A percentile compares a stretch with the other conserved stretches of the same genome.
Evolutionary conservation across 2,888 invertebrate species (phyloP).

Genomic region (Drosophila stalkeri): DNA sequence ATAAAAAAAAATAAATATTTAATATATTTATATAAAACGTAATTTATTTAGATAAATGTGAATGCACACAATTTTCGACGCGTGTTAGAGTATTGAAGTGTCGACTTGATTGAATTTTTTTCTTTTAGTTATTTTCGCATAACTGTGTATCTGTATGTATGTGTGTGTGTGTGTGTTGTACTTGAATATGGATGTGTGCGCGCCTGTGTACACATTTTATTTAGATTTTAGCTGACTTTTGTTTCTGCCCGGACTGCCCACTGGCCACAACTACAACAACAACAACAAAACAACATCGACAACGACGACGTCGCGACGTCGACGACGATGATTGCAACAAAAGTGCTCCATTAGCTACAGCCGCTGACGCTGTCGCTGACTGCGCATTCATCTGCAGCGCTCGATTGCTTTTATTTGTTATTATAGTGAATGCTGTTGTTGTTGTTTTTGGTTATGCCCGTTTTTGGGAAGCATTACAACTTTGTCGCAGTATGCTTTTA

Average conservation of each 20-base stretch:
- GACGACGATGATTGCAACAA: constrained; percentile 45
- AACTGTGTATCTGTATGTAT: constrained; percentile 12
- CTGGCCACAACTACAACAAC: constrained; percentile 1
- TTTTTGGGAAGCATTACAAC: constrained; percentile 5
- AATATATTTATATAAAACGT: no score
- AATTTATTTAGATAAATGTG: neutral
- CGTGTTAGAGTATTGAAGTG: constrained; percentile 17
- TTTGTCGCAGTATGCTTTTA: constrained; percentile 10
- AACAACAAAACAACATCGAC: neutral
- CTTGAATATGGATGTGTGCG: constrained; percentile 20
- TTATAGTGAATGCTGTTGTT: constrained; percentile 12
- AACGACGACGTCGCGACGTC: constrained; percentile 10
- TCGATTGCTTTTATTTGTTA: constrained; percentile 24
- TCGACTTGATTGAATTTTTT: constrained; percentile 1
- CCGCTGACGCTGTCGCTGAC: constrained; percentile 11
- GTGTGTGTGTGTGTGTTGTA: constrained; percentile 3
- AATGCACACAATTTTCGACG: neutral
- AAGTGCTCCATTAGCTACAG: constrained; percentile 51
- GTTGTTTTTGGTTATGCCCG: constrained; percentile 9
- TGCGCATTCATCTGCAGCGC: constrained; percentile 21
- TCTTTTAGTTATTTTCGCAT: constrained; percentile 34
- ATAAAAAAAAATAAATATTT: neutral
- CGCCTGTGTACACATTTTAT: constrained; percentile 46
- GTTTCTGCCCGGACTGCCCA: constrained; percentile 26
- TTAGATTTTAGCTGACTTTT: constrained; percentile 52